Percentiles rank a stretch among this genome's conserved stretches.
Evolutionary conservation across 2,113 vertebrate genomes (phyloP).

Genomic region (Tricholaema leucomelas): DNA sequence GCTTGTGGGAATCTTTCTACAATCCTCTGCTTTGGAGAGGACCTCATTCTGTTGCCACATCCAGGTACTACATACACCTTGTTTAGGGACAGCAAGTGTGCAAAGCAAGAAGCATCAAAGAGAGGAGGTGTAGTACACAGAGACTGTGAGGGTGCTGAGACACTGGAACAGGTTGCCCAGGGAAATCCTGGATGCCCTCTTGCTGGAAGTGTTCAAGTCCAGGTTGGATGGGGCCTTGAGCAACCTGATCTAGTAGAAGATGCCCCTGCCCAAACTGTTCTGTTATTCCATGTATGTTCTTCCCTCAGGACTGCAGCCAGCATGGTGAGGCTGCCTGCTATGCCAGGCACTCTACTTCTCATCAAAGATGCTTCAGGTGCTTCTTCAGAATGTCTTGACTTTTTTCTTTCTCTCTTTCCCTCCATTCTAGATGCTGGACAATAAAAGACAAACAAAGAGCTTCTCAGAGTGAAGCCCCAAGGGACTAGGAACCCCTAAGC

Average conservation of each 20-base stretch:
- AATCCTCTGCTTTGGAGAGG: neutral
- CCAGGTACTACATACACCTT: accelerated
- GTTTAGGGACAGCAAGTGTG: accelerated
- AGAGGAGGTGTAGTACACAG: neutral
- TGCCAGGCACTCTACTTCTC: neutral
- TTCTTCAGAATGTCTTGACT: neutral
- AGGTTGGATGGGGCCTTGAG: too few species aligned
- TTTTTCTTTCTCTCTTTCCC: too few species aligned
- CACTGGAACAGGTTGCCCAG: too few species aligned
- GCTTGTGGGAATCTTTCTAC: neutral
- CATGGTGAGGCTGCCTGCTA: neutral
- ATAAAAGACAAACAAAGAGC: neutral
- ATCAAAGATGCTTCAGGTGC: neutral
- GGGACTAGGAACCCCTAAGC: neutral
- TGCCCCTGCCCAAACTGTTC: too few species aligned
- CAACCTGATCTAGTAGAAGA: too few species aligned
- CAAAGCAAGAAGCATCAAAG: accelerated
- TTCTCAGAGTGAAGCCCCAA: neutral
- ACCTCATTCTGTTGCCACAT: neutral
- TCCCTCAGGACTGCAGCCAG: neutral
- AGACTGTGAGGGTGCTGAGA: neutral
- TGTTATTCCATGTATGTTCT: neutral
- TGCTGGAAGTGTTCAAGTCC: too few species aligned
- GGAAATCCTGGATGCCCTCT: too few species aligned
- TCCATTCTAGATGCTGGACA: neutral